phyloP scores from a whole-genome alignment of 2,113 vertebrate genomes.

The Cyanoramphus novaezelandiae region DNA sequence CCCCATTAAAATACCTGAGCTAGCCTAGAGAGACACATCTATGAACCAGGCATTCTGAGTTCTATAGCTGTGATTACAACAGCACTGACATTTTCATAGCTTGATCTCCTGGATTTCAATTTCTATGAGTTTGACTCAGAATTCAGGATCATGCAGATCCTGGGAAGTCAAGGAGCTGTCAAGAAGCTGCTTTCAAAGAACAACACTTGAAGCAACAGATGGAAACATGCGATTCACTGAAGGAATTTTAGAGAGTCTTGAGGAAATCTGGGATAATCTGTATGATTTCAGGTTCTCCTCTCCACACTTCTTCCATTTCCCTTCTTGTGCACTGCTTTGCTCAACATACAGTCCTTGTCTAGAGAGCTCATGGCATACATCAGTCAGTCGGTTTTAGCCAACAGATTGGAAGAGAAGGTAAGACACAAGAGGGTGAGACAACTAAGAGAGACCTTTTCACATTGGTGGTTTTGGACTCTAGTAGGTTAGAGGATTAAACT shows the following conservation, averaged over 20 bases:
- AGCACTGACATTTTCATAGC: neutral
- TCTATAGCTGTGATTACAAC: neutral
- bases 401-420: neutral
- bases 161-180: neutral
- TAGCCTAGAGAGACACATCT: neutral
- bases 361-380: neutral
- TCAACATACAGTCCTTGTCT: neutral
- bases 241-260: neutral
- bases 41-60: neutral
- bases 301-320: neutral
- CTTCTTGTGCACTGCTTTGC: neutral
- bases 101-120: neutral
- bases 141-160: neutral
- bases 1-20: neutral
- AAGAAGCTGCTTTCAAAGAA: neutral
- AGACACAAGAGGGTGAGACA: neutral
- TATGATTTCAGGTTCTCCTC: neutral
- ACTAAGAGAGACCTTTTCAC: neutral
- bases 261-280: neutral
- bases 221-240: neutral
- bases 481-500: neutral
- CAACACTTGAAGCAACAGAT: neutral
- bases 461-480: neutral
- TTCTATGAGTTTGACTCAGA: neutral
- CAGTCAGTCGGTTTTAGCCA: neutral